Evolutionary conservation across 1,140 invertebrate species (phyloP).

Genomic region (Ips typographus): DNA sequence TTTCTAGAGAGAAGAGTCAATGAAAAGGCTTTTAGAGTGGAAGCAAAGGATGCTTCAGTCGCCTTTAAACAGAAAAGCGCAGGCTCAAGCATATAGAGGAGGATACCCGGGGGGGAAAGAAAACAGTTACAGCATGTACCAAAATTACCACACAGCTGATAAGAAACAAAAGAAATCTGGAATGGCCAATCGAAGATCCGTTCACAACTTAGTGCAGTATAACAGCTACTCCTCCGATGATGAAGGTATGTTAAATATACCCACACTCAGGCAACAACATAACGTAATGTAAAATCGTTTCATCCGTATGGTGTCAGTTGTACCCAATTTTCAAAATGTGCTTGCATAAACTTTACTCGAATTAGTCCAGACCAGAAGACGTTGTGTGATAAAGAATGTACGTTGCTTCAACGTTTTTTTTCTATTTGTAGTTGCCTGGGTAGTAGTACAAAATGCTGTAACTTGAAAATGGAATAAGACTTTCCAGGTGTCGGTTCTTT

Average conservation of each 20-base stretch:
- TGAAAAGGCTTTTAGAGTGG: slow-evolving; percentile 88
- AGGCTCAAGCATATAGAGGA: slow-evolving; percentile 52
- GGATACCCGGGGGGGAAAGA: slow-evolving; percentile 38
- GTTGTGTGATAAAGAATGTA: too few species aligned
- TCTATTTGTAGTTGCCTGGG: too few species aligned
- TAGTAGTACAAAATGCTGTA: neutral
- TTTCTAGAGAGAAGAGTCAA: slow-evolving; percentile 74
- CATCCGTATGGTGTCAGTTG: too few species aligned
- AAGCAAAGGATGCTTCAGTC: slow-evolving; percentile 91
- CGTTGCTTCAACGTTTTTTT: neutral
- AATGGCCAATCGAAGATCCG: slow-evolving; percentile 34
- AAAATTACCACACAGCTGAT: slow-evolving; percentile 39
- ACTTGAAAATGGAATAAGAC: slow-evolving; percentile 8
- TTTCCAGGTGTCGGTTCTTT: slow-evolving; percentile 37
- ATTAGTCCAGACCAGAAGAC: too few species aligned
- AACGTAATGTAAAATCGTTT: too few species aligned
- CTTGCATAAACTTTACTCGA: too few species aligned
- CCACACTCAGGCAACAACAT: too few species aligned
- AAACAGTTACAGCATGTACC: slow-evolving; percentile 55
- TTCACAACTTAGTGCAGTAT: slow-evolving; percentile 56
- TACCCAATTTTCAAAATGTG: too few species aligned
- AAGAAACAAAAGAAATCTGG: slow-evolving; percentile 39
- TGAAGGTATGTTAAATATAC: slow-evolving; percentile 65
- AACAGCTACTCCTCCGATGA: slow-evolving; percentile 85
- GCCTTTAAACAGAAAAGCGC: slow-evolving; percentile 75